phyloP scores from a whole-genome alignment of 2,888 invertebrate genomes.

The Hermodice carunculata region DNA sequence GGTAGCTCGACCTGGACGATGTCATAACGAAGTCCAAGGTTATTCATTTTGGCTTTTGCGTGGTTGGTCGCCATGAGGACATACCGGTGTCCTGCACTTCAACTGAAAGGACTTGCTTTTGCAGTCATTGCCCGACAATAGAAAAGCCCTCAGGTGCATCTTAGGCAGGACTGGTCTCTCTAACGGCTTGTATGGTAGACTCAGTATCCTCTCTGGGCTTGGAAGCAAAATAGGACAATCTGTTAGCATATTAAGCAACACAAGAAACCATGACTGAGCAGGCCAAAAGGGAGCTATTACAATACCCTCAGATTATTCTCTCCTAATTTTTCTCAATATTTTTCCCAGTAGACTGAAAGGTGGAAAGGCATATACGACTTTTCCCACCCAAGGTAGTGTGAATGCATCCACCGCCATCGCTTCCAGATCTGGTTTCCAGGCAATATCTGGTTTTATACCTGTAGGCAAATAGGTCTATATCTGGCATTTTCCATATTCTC shows the following conservation, averaged over 20 bases:
- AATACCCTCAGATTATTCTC: not conserved
- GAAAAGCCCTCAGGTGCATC: conserved; percentile 29
- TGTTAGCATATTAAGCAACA: conserved; percentile 10
- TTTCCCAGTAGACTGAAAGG: not conserved
- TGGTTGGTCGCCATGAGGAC: conserved; percentile 34
- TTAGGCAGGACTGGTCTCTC: conserved; percentile 3
- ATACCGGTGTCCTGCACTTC: conserved; percentile 22
- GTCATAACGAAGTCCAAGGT: too few species aligned
- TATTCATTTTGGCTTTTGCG: too few species aligned
- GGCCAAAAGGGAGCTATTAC: conserved; percentile 32
- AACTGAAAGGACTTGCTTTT: not conserved
- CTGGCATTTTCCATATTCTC: not conserved
- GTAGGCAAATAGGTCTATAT: not conserved
- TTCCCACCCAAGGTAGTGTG: not conserved
- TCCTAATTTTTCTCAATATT: not conserved
- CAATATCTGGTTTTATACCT: conserved; percentile 1
- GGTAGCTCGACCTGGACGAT: too few species aligned
- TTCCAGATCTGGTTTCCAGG: conserved; percentile 19
- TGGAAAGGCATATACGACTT: not conserved
- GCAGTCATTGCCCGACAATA: conserved; percentile 26
- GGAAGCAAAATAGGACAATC: not conserved
- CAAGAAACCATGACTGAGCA: conserved; percentile 37
- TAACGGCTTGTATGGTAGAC: not conserved
- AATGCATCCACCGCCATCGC: conserved; percentile 21
- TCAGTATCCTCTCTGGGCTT: not conserved